Base-by-base conservation (phyloP, 2,888 invertebrate species). In the Oligia latruncula region DNA sequence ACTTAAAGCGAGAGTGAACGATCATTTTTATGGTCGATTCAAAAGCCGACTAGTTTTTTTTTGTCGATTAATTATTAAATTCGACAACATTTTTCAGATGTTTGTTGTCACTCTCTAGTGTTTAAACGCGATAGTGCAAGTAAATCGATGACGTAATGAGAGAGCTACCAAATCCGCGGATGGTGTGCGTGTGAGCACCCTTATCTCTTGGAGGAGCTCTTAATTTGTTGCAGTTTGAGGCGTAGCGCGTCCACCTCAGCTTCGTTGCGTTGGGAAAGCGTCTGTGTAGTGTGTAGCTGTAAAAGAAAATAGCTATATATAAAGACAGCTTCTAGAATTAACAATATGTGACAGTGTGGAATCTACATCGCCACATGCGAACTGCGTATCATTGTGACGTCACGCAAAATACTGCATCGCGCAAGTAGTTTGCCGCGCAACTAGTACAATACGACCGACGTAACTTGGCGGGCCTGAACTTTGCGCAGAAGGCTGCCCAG, bases 181-280 rank as follows among this genome's bases (percentile, higher is more conserved):
- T 74, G 40, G 81, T 46, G 89, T 86, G 89, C 62, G 84, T 75
- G 82, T 46, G 88, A 89, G 89, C 71, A 73, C 89, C 90, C 92
- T 95, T 97, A 97, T 97, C 97, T 97, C 88, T 96, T 97, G 65
- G 97, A 96, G 60, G 96, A 96, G 91, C 96, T 97, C 89, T 97
- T 97, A 90, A 97, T 97, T 91, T 97, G 97, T 91, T 97, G 96
- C 35, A 97, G 92, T 86, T 97, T 97, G 76, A 97, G 96, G 35
- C 97, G 95, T n/a, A 97, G 90, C 3, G 95, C 95, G 89, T 97
- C 97, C 23, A 97, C 95, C 1, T 95, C 96, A 0, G 96, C 97
- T 84, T 97, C 97, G 91, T 95, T 96, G 89, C 95, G 95, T 75
- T 95, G 95, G 4, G 96, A 93, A 43, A 94, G 88, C 13, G 94